A percentile compares a stretch with the other conserved stretches of the same genome.
phyloP scores from a whole-genome alignment of 2,113 vertebrate genomes.

The Notothenia coriiceps region DNA sequence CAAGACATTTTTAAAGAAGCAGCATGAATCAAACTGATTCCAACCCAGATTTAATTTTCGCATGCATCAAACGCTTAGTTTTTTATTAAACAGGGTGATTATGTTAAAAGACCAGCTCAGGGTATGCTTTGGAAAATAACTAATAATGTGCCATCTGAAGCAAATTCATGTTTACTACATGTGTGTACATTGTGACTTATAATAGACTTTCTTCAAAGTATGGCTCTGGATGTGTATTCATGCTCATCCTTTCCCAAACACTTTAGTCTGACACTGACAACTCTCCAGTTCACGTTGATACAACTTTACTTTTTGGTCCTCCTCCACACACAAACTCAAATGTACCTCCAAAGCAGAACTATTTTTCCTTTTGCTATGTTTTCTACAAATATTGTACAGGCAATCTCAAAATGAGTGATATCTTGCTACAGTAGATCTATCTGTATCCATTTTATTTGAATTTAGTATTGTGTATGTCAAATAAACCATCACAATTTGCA shows the following conservation, averaged over 20 bases:
- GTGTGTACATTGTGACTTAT: not conserved
- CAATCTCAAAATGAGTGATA: not conserved
- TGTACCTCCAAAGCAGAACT: not conserved
- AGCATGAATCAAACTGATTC: not conserved
- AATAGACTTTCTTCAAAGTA: not conserved
- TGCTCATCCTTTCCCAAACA: not conserved
- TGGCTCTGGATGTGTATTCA: constrained; percentile 8
- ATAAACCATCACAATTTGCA: constrained; percentile 18
- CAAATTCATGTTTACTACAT: not conserved
- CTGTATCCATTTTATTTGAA: not conserved
- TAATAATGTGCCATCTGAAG: not conserved
- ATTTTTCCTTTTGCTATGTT: constrained; percentile 1
- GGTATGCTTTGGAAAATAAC: not conserved
- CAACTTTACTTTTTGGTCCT: constrained; percentile 38
- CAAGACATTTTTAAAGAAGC: constrained; percentile 1
- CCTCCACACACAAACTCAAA: constrained; percentile 1
- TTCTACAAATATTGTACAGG: not conserved
- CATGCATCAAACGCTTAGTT: not conserved
- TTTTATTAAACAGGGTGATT: not conserved
- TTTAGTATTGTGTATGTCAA: not conserved
- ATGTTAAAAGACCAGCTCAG: not conserved
- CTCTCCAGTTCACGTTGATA: constrained; percentile 38
- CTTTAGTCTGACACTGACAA: constrained; percentile 4
- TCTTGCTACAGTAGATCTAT: constrained; percentile 1
- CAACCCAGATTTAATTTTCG: not conserved